These are phyloP conservation scores for Neogobius melanostomus DNA, from an alignment of 2,113 vertebrate genomes.

Conservation along the genomic window DNA sequence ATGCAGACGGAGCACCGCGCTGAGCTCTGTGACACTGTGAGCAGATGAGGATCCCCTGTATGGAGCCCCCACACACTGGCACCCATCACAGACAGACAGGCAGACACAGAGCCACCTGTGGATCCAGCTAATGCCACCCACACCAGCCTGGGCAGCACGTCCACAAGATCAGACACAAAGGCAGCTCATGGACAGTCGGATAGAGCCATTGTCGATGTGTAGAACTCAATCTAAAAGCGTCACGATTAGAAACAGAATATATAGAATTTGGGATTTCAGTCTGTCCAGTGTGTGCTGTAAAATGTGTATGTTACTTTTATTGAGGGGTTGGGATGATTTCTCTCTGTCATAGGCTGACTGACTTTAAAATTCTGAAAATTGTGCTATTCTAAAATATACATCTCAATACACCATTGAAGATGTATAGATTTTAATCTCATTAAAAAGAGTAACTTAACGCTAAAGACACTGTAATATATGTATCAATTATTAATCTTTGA, in stretches of 20 bases:
- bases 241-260: no score
- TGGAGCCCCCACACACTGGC: slow-evolving; percentile 47
- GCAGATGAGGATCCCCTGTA: slow-evolving; percentile 67
- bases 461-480: slow-evolving; percentile 10
- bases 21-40: slow-evolving; percentile 63
- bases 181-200: slow-evolving; percentile 45
- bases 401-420: no score
- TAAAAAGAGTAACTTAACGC: background rate
- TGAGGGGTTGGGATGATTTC: no score
- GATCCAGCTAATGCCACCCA: slow-evolving; percentile 51
- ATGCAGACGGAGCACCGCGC: slow-evolving; percentile 67
- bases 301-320: no score
- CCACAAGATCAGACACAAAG: slow-evolving; percentile 25
- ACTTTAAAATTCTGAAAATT: no score
- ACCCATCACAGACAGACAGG: slow-evolving; percentile 51
- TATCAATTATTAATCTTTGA: slow-evolving; percentile 30
- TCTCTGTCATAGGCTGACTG: no score
- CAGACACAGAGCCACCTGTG: slow-evolving; percentile 56
- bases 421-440: no score
- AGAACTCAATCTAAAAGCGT: background rate
- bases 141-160: slow-evolving; percentile 36
- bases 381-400: no score
- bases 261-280: no score
- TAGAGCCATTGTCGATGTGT: slow-evolving; percentile 10
- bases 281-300: no score